Base-by-base conservation (phyloP, 2,113 vertebrate genomes). In the Tor tambroides region DNA sequence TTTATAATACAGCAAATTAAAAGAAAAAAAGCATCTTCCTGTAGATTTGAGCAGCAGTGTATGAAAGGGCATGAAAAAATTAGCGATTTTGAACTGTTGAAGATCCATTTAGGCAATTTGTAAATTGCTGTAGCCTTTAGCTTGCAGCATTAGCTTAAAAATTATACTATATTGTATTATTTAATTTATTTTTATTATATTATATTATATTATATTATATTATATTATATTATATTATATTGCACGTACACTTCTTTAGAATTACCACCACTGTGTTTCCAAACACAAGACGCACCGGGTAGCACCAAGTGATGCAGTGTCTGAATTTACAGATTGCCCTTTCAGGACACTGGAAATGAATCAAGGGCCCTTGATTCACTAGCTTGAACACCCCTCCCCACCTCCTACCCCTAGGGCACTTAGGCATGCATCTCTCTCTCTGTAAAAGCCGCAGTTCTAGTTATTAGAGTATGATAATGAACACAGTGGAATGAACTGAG, bases 341-440 rank as follows among this genome's bases (percentile, higher is more conserved):
- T 84, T 59, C 41, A 84, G 74, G 49, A 38, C 46, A 54, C 30
- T 84, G 30, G 26, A 74, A 84, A 56, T 35, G n/a, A 49, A 83
- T 86, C 51, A 81, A 81, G 8, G 51, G 19, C 51, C 72, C 43
- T 35, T 67, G 32, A 80, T 80, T 61, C 56, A 80, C 51, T 26
- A 80, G 32, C 72, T 28, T 11, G 32, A 63, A 49, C 43, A 28
- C 12, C n/a, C 85, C n/a, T 90, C 92, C 93, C 63, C 51, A 56
- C 46, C 84, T 89, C 87, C 49, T 51, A 51, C 49, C 49, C 49
- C 89, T 74, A 87, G 89, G 92, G 86, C 90, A 87, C 93, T 92
- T 91, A 94, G 41, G 69, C 65, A 86, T 87, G 80, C 69, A 83
- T 67, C 79, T 77, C 74, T 71, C 59, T 35, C 80, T 87, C 59